Conservation (phyloP, 2,888 invertebrate species). For the Serrognathus titanus region DNA sequence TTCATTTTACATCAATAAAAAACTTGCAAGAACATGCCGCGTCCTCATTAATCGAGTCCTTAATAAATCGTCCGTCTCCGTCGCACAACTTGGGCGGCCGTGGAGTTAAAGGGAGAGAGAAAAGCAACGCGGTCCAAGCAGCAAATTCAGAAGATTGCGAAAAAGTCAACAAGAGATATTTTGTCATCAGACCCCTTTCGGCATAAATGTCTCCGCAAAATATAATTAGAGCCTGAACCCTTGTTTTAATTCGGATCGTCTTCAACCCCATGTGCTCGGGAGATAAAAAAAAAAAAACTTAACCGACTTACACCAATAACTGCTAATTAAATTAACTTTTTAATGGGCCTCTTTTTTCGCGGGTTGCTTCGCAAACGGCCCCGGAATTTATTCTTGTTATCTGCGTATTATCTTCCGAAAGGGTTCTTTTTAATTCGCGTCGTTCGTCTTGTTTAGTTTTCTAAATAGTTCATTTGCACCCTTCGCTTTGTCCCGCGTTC, state of each 20-base stretch:
- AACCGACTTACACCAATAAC: conserved; percentile 44
- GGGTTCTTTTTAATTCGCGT: conserved; percentile 41
- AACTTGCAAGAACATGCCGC: not conserved
- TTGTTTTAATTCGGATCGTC: conserved; percentile 34
- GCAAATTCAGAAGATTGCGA: conserved; percentile 1
- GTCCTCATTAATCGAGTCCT: not conserved
- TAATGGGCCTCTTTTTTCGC: conserved; percentile 36
- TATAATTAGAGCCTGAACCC: conserved; percentile 36
- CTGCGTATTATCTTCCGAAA: conserved; percentile 41
- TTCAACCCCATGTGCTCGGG: conserved; percentile 31
- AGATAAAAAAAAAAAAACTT: conserved; percentile 35
- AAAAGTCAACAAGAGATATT: conserved; percentile 33
- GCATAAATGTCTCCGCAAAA: conserved; percentile 37
- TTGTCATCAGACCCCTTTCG: conserved; percentile 37
- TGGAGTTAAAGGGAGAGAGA: too few relatives aligned
- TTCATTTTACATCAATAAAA: conserved; percentile 23
- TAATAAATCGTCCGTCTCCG: not conserved
- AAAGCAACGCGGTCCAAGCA: not conserved
- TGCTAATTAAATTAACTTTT: conserved; percentile 47
- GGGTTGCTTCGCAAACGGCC: conserved; percentile 28
- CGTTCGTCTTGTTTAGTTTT: conserved; percentile 24
- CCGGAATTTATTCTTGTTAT: conserved; percentile 36
- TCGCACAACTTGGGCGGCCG: not conserved
- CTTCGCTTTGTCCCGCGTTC: not conserved
- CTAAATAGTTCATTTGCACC: not conserved